Conservation (phyloP, 2,113 vertebrate genomes). For the Lampris megalopsis region DNA sequence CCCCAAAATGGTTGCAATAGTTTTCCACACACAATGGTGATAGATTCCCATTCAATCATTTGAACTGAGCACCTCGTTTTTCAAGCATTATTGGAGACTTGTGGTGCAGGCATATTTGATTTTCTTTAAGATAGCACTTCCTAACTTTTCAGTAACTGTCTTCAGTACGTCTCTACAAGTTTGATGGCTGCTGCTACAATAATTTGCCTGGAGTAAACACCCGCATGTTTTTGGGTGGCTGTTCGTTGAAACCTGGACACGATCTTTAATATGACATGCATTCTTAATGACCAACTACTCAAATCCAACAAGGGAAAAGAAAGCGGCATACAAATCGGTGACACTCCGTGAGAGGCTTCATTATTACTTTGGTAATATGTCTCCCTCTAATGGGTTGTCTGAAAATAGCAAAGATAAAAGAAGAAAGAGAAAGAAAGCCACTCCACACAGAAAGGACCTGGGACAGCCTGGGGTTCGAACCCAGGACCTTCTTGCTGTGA, state of each 20-base stretch:
- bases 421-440: no score
- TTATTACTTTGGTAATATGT: not conserved
- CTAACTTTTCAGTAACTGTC: no score
- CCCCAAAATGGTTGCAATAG: constrained; percentile 37
- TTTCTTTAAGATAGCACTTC: not conserved
- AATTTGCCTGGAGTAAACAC: not conserved
- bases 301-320: constrained; percentile 4
- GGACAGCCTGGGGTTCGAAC: no score
- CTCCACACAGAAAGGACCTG: no score
- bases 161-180: no score
- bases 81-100: not conserved
- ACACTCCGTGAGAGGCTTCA: not conserved
- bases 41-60: constrained; percentile 19
- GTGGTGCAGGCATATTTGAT: not conserved
- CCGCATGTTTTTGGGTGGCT: not conserved
- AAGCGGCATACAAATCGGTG: constrained; percentile 21
- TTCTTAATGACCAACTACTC: not conserved
- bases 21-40: constrained; percentile 34
- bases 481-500: no score
- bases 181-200: no score
- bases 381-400: constrained; percentile 54
- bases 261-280: not conserved
- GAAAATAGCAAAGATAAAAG: not conserved
- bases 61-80: not conserved
- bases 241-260: not conserved